Conservation (phyloP, 2,888 invertebrate genomes). For the Ditula angustiorana region DNA sequence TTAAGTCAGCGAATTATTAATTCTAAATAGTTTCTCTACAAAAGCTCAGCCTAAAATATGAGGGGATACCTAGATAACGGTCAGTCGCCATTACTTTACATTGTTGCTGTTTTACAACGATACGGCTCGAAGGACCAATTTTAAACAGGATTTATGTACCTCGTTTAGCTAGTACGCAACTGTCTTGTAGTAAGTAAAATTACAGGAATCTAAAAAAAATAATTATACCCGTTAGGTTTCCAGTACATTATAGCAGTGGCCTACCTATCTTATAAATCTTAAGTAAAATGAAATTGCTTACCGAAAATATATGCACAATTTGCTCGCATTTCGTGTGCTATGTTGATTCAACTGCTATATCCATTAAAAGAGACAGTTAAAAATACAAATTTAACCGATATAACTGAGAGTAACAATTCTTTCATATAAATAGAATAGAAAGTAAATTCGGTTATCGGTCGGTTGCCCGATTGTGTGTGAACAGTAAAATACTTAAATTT, state of each 20-base stretch:
- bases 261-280: background rate
- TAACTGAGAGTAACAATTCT: background rate
- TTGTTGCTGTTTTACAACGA: background rate
- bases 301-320: background rate
- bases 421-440: background rate
- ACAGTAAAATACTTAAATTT: background rate
- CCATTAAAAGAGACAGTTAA: background rate
- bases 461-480: too few species aligned
- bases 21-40: background rate
- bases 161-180: background rate
- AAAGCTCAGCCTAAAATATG: background rate
- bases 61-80: background rate
- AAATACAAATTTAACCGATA: too few species aligned
- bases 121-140: conserved; percentile 14
- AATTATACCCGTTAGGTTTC: background rate
- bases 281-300: background rate
- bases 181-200: background rate
- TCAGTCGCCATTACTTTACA: background rate
- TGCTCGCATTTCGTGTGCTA: background rate
- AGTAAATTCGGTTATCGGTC: background rate
- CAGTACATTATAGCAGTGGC: background rate
- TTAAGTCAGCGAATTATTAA: conserved; percentile 5
- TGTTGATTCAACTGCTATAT: background rate
- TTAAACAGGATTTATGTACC: conserved; percentile 4
- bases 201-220: background rate